Percentiles rank a stretch among this genome's conserved stretches.
Conservation (phyloP, 92 coral and sea anemone genomes). For the Parazoanthus darwini region DNA sequence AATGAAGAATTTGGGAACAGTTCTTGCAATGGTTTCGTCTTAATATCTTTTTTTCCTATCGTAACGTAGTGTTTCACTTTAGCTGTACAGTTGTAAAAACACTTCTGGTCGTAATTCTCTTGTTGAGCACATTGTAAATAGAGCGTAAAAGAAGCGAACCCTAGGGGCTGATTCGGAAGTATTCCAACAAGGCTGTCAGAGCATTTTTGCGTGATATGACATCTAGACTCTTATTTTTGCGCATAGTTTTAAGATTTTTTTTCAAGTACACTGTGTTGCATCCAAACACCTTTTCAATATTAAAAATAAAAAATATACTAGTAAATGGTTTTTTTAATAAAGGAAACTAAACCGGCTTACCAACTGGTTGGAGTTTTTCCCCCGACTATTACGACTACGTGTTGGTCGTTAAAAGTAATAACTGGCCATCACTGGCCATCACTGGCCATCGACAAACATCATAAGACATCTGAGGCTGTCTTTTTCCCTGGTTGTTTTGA, state of each 20-base stretch:
- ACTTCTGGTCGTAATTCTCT: background rate
- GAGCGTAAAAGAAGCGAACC: background rate
- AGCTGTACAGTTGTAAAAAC: constrained; percentile 27
- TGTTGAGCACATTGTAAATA: constrained; percentile 12
- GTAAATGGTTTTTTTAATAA: background rate
- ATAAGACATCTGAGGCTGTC: background rate
- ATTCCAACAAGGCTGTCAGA: background rate
- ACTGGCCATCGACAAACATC: background rate
- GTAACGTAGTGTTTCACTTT: background rate
- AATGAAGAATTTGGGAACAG: background rate
- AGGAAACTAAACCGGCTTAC: background rate
- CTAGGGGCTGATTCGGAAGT: background rate
- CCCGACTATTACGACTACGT: background rate
- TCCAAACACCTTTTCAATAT: background rate
- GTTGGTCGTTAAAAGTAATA: background rate
- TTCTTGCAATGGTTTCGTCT: background rate
- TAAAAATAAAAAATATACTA: no score
- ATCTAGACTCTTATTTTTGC: no score
- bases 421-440: background rate
- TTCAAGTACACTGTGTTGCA: background rate
- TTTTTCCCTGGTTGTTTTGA: background rate
- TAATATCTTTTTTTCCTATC: background rate
- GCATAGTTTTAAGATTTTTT: background rate
- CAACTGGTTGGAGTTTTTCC: background rate
- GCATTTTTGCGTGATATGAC: background rate